phyloP scores from a whole-genome alignment of 30 jellyfish, hydroid and myxozoan species.

The Hydractinia symbiolongicarpus region DNA sequence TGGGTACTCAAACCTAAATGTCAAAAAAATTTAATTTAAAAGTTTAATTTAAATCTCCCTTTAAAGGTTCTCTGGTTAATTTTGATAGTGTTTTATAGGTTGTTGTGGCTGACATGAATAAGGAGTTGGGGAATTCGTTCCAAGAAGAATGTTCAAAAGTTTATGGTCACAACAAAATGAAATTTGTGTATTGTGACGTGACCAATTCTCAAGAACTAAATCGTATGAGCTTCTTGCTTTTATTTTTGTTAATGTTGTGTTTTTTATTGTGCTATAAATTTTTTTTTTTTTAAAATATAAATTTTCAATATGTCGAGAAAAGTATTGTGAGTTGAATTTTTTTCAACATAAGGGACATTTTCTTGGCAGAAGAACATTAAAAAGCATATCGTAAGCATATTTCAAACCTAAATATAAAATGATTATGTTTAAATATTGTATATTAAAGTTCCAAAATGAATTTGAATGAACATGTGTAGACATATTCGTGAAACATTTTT shows the following conservation, averaged over 20 bases:
- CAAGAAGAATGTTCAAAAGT: conserved; percentile 31
- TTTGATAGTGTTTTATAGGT: conserved; percentile 24
- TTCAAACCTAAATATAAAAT: too few species aligned
- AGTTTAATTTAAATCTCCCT: too few species aligned
- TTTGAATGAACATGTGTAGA: too few species aligned
- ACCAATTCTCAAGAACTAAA: conserved; percentile 36
- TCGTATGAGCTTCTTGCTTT: conserved; percentile 20
- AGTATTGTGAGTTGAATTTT: neutral
- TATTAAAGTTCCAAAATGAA: too few species aligned
- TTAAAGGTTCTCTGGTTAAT: too few species aligned
- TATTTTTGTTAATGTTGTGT: neutral
- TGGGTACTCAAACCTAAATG: too few species aligned
- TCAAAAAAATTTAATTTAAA: too few species aligned
- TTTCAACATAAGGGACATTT: neutral
- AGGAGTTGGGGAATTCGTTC: conserved; percentile 24
- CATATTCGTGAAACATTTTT: too few species aligned
- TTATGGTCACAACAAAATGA: conserved; percentile 37
- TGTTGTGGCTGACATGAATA: conserved; percentile 52
- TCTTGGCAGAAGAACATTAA: too few species aligned
- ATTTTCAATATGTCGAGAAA: neutral
- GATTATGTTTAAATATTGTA: too few species aligned
- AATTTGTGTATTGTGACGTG: conserved; percentile 59
- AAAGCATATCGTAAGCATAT: too few species aligned
- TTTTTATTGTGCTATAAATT: neutral
- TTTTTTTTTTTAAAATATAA: neutral